These are phyloP conservation scores for Prinia subflava DNA, from an alignment of 2,113 vertebrate genomes.

Conservation along the genomic window DNA sequence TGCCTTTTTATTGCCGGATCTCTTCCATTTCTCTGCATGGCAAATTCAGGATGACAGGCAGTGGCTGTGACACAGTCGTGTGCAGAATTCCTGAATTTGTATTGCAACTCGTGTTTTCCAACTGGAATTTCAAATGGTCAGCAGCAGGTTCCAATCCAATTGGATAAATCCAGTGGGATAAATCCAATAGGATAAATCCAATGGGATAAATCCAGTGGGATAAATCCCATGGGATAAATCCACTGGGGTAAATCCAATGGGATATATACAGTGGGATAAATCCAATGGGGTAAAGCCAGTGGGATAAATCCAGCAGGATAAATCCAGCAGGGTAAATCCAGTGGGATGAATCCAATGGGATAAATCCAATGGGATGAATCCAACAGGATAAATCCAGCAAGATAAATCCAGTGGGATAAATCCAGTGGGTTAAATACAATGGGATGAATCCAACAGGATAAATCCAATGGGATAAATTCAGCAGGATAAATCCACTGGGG, in stretches of 20 bases:
- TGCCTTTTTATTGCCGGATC: background rate
- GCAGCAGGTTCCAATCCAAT: background rate
- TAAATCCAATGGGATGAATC: background rate
- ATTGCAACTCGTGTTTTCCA: background rate
- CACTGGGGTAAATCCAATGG: too few relatives aligned
- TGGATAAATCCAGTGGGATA: too few relatives aligned
- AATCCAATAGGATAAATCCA: too few relatives aligned
- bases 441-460: background rate
- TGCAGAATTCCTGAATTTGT: fast-evolving
- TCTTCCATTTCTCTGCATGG: background rate
- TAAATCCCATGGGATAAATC: too few relatives aligned
- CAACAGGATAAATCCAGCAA: background rate
- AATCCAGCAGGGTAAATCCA: background rate
- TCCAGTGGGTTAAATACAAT: background rate
- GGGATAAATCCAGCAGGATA: background rate
- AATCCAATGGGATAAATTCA: background rate
- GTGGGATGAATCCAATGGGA: background rate
- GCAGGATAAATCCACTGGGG: too few relatives aligned
- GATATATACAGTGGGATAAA: too few relatives aligned
- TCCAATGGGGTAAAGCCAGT: background rate
- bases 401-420: background rate
- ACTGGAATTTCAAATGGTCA: background rate
- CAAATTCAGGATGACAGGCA: background rate
- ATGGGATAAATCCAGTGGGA: too few relatives aligned
- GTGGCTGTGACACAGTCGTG: background rate